Evolutionary conservation across 1,140 invertebrate species (phyloP).

Genomic region (Hesperophylax magnus): DNA sequence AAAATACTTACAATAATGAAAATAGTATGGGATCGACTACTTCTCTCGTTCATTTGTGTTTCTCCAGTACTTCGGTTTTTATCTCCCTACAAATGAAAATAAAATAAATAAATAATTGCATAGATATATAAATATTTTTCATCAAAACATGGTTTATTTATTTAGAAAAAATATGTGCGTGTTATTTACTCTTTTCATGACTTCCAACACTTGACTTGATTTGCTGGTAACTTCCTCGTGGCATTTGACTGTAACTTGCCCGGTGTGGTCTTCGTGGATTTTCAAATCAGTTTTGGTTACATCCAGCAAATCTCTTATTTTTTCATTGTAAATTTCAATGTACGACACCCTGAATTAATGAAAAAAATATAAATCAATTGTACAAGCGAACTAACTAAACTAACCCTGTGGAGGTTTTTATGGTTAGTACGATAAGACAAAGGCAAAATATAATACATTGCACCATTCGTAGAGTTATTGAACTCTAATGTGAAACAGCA

Average conservation of each 20-base stretch:
- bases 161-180: no score
- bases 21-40: constrained; percentile 85
- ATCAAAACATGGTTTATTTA: no score
- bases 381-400: no score
- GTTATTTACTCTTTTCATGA: constrained; percentile 70
- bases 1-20: constrained; percentile 73
- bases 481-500: no score
- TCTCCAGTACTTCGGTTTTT: constrained; percentile 79
- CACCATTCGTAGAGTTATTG: no score
- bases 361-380: background rate
- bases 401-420: no score
- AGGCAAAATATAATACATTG: no score
- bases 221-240: constrained; percentile 77
- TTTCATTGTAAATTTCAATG: constrained; percentile 89
- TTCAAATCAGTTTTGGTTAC: constrained; percentile 74
- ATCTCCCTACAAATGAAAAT: constrained; percentile 71
- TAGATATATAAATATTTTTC: no score
- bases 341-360: constrained; percentile 77
- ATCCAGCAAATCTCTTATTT: constrained; percentile 79
- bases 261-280: constrained; percentile 70
- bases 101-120: constrained; percentile 19
- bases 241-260: constrained; percentile 69
- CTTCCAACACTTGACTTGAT: constrained; percentile 73
- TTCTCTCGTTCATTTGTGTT: constrained; percentile 86
- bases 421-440: no score